phyloP scores from a whole-genome alignment of 2,113 vertebrate species.

The Hippotragus niger region DNA sequence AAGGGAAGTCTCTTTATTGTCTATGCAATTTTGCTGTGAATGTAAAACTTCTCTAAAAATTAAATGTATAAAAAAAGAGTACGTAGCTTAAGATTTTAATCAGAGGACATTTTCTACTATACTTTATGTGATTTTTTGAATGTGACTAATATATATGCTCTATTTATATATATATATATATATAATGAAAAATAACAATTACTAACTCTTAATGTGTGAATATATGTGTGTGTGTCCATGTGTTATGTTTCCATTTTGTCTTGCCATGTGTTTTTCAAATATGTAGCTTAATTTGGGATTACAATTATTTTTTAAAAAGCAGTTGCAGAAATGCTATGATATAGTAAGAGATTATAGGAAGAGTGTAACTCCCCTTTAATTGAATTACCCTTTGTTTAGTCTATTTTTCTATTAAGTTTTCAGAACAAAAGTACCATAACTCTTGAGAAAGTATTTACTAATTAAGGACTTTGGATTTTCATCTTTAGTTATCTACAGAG shows the following conservation, averaged over 20 bases:
- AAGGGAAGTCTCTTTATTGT: background rate
- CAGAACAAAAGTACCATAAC: background rate
- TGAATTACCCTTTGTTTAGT: background rate
- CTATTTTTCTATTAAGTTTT: background rate
- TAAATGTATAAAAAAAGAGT: background rate
- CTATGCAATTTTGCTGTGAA: background rate
- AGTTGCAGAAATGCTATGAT: background rate
- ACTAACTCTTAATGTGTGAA: background rate
- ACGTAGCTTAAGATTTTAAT: background rate
- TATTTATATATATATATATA: background rate
- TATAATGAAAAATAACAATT: background rate
- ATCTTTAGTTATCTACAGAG: constrained; percentile 71
- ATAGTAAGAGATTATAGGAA: background rate
- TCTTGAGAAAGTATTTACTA: background rate
- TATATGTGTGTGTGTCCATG: background rate
- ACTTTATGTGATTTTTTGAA: background rate
- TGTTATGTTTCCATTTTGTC: background rate
- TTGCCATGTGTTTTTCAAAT: background rate
- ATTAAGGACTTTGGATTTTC: background rate
- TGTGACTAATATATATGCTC: background rate
- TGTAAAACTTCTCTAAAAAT: background rate
- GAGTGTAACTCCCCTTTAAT: background rate
- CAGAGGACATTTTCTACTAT: background rate
- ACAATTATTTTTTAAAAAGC: background rate
- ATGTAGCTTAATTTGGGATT: background rate